phyloP scores from a whole-genome alignment of 1,140 invertebrate species.

The Euura saliciscinereae region DNA sequence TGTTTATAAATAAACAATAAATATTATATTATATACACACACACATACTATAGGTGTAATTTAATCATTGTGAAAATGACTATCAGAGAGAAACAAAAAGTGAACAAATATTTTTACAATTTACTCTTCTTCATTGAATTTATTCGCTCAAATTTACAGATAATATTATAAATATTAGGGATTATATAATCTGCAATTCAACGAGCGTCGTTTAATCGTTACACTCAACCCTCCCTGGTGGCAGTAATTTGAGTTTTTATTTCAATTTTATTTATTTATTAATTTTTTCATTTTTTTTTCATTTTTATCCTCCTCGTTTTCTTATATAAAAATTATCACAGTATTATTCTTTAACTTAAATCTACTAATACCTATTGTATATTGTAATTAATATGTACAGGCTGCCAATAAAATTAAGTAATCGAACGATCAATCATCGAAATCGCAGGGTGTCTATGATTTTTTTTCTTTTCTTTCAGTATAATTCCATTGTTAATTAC shows the following conservation, averaged over 20 bases:
- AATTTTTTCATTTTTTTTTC: neutral
- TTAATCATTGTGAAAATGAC: too few species aligned
- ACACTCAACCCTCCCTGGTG: neutral
- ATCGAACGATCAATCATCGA: neutral
- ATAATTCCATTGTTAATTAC: too few species aligned
- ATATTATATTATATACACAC: too few species aligned
- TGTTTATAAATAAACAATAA: neutral
- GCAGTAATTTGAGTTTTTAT: neutral
- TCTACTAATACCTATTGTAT: neutral
- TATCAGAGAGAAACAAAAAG: too few species aligned
- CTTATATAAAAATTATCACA: conserved; percentile 14
- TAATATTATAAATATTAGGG: too few species aligned
- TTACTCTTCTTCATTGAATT: neutral
- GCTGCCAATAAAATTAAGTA: conserved; percentile 11
- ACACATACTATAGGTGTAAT: too few species aligned
- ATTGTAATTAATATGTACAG: neutral
- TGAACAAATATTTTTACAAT: neutral
- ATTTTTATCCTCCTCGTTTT: conserved; percentile 3
- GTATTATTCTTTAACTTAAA: conserved; percentile 9
- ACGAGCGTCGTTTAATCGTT: neutral
- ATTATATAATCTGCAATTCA: neutral
- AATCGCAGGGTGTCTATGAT: too few species aligned
- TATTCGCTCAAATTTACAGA: neutral
- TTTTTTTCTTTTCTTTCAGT: too few species aligned
- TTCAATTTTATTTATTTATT: neutral